Base-by-base conservation (phyloP, 2,113 vertebrate species). In the Pongo pygmaeus region DNA sequence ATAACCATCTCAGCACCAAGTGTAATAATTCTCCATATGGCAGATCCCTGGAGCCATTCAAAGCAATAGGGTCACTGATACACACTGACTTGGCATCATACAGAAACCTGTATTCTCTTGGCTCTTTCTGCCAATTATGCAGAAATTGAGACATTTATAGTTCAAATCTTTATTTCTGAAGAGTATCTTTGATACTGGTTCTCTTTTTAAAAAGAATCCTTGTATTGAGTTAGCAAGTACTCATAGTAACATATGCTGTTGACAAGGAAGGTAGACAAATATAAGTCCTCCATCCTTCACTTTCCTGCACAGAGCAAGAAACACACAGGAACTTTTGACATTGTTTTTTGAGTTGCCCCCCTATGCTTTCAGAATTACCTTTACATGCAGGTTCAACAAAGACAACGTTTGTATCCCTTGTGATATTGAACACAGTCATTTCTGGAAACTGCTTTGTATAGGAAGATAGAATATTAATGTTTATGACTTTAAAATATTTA, bases 401-500 rank as follows among this genome's bases (percentile, higher is more conserved):
- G 57, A 69, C 10, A 61, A 61, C 16, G 30, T 38, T 46, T 48
- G n/a, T 64, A n/a, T 32, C 55, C 48, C 52, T 84, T 2, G 6
- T 35, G 92, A 77, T 89, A 69, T 2, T 50, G 40, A 92, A 43
- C 38, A 89, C 2, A 4, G 18, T 61, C 57, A 70, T 83, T 75
- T 52, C 64, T 50, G 8, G 48, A 92, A 86, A 84, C 32, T 40
- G 35, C 50, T 91, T 94, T 70, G 90, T 50, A 81, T 57, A 57
- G 32, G 50, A n/a, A 61, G 35, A 81, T 55, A 85, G 75, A 90
- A 84, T 94, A 93, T 52, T 89, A 83, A 84, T 72, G 13, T 48
- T 80, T 84, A 43, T 1, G n/a, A 96, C 59, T 80, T 96, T 89
- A 95, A 96, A 97, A 94, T 97, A 97, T 92, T 96, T 93, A 94